Evolutionary conservation across 2,113 vertebrate genomes (phyloP).

Genomic region (Micronycteris hirsuta): DNA sequence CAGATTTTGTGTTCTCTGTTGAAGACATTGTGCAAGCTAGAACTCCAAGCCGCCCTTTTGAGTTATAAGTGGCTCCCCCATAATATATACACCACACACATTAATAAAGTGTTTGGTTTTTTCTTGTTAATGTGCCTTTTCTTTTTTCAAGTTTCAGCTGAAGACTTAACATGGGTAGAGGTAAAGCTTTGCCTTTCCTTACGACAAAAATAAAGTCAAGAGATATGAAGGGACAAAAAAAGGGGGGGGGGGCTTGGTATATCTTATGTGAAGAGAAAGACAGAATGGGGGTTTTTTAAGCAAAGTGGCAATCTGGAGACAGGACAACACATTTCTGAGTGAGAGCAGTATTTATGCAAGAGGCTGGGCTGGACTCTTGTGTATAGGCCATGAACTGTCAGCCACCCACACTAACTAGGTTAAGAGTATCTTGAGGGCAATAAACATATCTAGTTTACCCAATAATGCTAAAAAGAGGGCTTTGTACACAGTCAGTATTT

Average conservation of each 20-base stretch:
- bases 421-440: neutral
- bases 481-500: neutral
- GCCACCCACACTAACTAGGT: neutral
- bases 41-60: neutral
- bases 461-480: neutral
- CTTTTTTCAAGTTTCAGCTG: neutral
- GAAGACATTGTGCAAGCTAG: neutral
- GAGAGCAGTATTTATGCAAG: neutral
- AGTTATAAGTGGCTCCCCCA: neutral
- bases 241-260: rapidly evolving
- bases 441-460: neutral
- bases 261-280: neutral
- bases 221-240: neutral
- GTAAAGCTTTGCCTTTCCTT: neutral
- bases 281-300: neutral
- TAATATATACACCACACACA: neutral
- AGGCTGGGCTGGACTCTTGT: neutral
- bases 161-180: neutral
- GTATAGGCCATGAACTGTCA: neutral
- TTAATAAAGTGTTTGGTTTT: neutral
- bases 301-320: neutral
- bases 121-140: neutral
- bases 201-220: neutral
- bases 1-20: neutral
- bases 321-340: neutral